Percentiles rank a stretch among this genome's conserved stretches.
These are phyloP conservation scores for Siderastrea siderea DNA, from an alignment of 92 coral and sea anemone species.

Conservation along the genomic window DNA sequence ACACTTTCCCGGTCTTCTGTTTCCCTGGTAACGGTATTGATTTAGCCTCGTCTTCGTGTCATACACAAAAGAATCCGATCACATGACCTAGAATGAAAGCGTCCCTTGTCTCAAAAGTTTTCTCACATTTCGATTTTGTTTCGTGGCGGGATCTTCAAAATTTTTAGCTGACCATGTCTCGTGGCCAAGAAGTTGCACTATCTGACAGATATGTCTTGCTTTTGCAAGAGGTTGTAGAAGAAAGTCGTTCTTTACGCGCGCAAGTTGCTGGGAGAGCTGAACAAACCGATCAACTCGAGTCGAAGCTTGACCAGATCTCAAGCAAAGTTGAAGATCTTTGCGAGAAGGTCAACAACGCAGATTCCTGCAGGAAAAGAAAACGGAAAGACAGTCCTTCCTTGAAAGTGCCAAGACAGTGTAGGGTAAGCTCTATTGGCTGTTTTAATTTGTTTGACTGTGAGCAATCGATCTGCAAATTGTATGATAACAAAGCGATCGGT, in stretches of 20 bases:
- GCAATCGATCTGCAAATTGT: too few relatives aligned
- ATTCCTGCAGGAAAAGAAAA: slow-evolving; percentile 4
- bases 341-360: background rate
- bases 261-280: background rate
- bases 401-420: background rate
- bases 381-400: background rate
- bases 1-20: background rate
- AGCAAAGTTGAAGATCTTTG: slow-evolving; percentile 8
- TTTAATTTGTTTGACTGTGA: too few relatives aligned
- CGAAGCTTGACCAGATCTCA: background rate
- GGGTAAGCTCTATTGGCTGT: background rate
- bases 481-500: too few relatives aligned
- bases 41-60: background rate
- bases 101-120: background rate
- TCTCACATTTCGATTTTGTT: background rate
- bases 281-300: background rate
- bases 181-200: background rate
- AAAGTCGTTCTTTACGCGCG: background rate
- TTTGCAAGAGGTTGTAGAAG: slow-evolving; percentile 1
- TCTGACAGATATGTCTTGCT: background rate
- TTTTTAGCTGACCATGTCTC: background rate
- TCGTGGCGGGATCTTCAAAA: slow-evolving; percentile 1
- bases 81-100: background rate
- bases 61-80: background rate
- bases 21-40: background rate